These are phyloP conservation scores for Polyergus mexicanus DNA, from an alignment of 1,140 invertebrate genomes.

Conservation along the genomic window DNA sequence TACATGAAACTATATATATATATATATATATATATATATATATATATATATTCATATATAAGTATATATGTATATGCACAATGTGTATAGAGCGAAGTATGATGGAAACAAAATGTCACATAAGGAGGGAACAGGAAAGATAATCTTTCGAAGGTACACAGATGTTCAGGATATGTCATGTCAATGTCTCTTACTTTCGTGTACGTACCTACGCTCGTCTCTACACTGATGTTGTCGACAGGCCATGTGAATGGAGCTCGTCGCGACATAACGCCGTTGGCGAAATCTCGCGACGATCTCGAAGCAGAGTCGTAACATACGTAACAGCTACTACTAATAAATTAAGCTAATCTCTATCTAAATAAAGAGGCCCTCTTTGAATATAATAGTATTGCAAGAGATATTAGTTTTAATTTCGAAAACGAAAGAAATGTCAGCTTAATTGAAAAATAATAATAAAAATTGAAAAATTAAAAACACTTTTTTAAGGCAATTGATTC, in stretches of 20 bases:
- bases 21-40: conserved; percentile 12
- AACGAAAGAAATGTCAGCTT: not conserved
- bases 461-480: not conserved
- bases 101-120: conserved; percentile 7
- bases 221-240: conserved; percentile 74
- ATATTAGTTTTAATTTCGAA: not conserved
- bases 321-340: conserved; percentile 58
- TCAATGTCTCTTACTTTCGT: conserved; percentile 69
- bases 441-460: not conserved
- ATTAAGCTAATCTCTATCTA: conserved; percentile 63
- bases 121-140: not conserved
- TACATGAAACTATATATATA: not conserved
- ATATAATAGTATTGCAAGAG: not conserved
- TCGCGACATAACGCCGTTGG: conserved; percentile 51
- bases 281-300: conserved; percentile 63
- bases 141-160: conserved; percentile 19
- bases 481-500: not conserved
- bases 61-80: conserved; percentile 40
- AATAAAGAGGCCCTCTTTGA: conserved; percentile 52
- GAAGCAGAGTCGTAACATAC: conserved; percentile 68
- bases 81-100: conserved; percentile 60
- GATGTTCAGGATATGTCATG: conserved; percentile 59
- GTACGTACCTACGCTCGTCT: conserved; percentile 76
- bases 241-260: conserved; percentile 64
- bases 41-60: conserved; percentile 18